A percentile compares a stretch with the other conserved stretches of the same genome.
Evolutionary conservation across 2,113 vertebrate genomes (phyloP).

Genomic region (Eublepharis macularius): DNA sequence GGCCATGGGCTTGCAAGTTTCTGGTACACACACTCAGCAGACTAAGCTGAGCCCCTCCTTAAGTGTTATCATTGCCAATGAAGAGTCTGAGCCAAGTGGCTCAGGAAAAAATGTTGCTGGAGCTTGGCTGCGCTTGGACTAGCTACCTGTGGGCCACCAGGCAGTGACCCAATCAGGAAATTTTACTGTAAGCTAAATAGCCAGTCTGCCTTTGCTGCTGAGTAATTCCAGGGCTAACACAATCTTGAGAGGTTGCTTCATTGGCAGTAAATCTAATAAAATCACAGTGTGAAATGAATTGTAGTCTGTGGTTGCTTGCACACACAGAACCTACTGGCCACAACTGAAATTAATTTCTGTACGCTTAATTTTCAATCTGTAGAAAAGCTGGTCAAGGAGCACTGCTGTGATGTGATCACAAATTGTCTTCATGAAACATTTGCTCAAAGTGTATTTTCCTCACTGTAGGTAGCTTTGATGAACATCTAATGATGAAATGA

Average conservation of each 20-base stretch:
- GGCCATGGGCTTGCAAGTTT: not conserved
- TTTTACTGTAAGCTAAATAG: too few relatives aligned
- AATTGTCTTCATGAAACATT: not conserved
- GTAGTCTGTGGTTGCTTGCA: not conserved
- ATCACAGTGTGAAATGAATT: not conserved
- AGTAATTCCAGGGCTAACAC: not conserved
- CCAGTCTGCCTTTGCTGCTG: not conserved
- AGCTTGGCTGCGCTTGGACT: too few relatives aligned
- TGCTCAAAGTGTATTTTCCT: not conserved
- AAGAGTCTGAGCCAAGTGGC: too few relatives aligned
- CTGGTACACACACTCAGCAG: not conserved
- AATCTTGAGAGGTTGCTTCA: not conserved
- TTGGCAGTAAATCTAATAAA: not conserved
- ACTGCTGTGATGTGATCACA: not conserved
- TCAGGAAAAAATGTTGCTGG: too few relatives aligned
- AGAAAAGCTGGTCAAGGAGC: not conserved
- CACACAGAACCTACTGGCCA: not conserved
- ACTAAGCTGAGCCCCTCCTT: too few relatives aligned
- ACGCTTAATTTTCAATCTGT: not conserved
- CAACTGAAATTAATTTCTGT: not conserved
- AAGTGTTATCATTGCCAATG: too few relatives aligned
- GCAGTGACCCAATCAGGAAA: too few relatives aligned
- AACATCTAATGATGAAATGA: not conserved
- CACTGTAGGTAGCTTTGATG: constrained; percentile 17
- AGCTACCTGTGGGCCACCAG: too few relatives aligned